phyloP scores from a whole-genome alignment of 2,113 vertebrate genomes.

The Caranx ignobilis region DNA sequence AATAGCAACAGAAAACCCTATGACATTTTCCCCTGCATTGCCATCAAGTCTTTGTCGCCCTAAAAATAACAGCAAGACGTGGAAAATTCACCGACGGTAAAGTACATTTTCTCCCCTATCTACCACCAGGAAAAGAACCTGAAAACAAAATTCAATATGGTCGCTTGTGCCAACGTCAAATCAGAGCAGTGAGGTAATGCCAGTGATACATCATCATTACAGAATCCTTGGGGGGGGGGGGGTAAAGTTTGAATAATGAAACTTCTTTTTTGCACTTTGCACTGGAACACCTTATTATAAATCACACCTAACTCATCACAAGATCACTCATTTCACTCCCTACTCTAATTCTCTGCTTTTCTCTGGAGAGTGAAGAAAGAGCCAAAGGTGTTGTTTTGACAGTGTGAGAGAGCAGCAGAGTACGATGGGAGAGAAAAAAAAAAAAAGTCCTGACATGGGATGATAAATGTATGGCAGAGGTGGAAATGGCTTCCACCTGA shows the following conservation, averaged over 20 bases:
- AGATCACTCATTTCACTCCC: slow-evolving; percentile 51
- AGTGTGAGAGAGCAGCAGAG: slow-evolving; percentile 45
- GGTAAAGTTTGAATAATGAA: slow-evolving; percentile 56
- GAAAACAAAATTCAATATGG: slow-evolving; percentile 67
- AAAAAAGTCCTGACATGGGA: slow-evolving; percentile 61
- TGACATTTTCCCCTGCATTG: slow-evolving; percentile 46
- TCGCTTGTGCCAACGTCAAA: slow-evolving; percentile 45
- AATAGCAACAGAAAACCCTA: slow-evolving; percentile 26
- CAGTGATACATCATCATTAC: slow-evolving; percentile 71
- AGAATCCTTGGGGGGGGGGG: slow-evolving; percentile 8
- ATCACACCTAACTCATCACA: slow-evolving; percentile 59
- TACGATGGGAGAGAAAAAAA: not conserved
- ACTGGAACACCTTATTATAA: slow-evolving; percentile 60
- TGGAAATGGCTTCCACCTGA: slow-evolving; percentile 79
- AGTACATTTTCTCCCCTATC: slow-evolving; percentile 30
- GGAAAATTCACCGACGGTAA: slow-evolving; percentile 29
- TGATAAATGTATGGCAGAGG: slow-evolving; percentile 80
- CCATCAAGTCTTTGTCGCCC: slow-evolving; percentile 37
- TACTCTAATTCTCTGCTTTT: slow-evolving; percentile 51
- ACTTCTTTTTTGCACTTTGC: slow-evolving; percentile 56
- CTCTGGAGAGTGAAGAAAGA: slow-evolving; percentile 37
- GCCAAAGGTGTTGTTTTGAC: slow-evolving; percentile 79
- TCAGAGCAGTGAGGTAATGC: slow-evolving; percentile 49
- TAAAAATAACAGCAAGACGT: slow-evolving; percentile 46
- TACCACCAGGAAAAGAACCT: slow-evolving; percentile 18